Conservation (phyloP, 2,113 vertebrate genomes). For the Heteronetta atricapilla region DNA sequence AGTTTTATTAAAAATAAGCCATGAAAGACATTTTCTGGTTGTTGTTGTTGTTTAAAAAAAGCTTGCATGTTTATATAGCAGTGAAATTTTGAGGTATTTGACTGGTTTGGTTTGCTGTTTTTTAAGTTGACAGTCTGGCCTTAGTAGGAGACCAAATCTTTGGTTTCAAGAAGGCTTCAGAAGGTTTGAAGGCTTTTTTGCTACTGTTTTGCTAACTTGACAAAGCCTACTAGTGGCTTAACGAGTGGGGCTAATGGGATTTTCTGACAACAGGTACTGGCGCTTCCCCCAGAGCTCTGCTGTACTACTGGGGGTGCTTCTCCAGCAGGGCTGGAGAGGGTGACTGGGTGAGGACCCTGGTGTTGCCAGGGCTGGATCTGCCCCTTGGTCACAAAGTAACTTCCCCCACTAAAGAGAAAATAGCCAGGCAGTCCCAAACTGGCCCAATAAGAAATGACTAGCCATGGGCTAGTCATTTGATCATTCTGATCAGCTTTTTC, state of each 20-base stretch:
- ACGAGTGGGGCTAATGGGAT: neutral
- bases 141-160: neutral
- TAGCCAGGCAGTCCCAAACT: neutral
- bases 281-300: neutral
- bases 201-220: neutral
- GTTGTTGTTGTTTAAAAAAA: neutral
- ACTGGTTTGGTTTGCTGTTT: neutral
- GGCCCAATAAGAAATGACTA: neutral
- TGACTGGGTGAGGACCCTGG: neutral
- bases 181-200: neutral
- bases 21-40: neutral
- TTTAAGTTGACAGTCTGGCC: neutral
- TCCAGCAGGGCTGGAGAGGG: neutral
- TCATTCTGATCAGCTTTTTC: neutral
- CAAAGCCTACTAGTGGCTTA: neutral
- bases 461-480: neutral
- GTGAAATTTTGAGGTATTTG: neutral
- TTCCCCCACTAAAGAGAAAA: neutral
- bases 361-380: neutral
- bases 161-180: neutral
- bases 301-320: neutral
- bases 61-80: neutral
- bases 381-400: accelerated
- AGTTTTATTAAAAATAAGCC: neutral
- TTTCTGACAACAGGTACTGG: neutral